Percentiles rank a stretch among this genome's conserved stretches.
phyloP scores from a whole-genome alignment of 2,113 vertebrate species.

The Okapia johnstoni region DNA sequence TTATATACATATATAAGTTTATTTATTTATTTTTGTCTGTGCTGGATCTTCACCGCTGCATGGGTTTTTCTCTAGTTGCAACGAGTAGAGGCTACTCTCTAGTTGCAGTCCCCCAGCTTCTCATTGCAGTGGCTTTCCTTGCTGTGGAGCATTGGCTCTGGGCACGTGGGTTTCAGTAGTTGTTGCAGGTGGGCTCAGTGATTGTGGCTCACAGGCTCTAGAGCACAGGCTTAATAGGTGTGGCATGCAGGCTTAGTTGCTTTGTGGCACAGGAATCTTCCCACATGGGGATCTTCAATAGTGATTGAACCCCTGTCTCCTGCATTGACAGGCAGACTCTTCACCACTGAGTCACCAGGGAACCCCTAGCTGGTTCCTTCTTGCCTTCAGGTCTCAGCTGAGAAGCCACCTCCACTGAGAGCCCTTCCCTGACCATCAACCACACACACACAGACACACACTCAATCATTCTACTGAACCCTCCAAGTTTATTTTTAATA shows the following conservation, averaged over 20 bases:
- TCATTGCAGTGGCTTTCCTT: background rate
- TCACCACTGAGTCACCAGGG: background rate
- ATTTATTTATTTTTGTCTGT: background rate
- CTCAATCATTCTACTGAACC: background rate
- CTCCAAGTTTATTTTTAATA: background rate
- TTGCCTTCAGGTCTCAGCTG: background rate
- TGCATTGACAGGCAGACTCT: background rate
- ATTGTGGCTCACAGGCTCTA: no score
- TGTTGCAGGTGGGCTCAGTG: no score
- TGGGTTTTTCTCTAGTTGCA: background rate
- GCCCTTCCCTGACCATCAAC: background rate
- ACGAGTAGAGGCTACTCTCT: background rate
- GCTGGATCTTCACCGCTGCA: background rate
- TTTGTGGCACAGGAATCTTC: background rate
- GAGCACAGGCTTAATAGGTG: background rate
- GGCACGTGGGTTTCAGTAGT: no score
- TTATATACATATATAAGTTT: background rate
- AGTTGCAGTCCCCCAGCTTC: background rate
- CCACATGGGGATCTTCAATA: background rate
- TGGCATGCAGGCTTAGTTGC: background rate
- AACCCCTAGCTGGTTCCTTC: background rate
- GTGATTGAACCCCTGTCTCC: background rate
- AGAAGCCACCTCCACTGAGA: background rate
- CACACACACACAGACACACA: background rate
- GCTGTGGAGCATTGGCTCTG: background rate